Percentiles rank a stretch among this genome's conserved stretches.
Conservation (phyloP, 1,140 invertebrate genomes). For the Ephestia elutella region DNA sequence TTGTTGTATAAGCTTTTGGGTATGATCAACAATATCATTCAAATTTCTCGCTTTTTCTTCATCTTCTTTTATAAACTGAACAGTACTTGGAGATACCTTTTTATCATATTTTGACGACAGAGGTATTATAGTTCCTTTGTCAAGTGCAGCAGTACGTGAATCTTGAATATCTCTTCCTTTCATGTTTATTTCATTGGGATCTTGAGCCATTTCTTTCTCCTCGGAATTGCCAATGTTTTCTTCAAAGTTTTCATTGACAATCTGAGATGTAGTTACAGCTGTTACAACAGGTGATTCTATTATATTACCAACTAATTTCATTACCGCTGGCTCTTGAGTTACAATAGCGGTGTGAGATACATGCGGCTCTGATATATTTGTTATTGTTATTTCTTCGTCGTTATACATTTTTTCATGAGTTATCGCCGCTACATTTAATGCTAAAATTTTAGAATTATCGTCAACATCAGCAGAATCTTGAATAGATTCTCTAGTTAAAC, state of each 20-base stretch:
- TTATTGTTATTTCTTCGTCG: neutral
- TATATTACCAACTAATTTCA: neutral
- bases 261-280: neutral
- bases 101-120: neutral
- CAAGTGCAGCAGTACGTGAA: neutral
- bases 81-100: neutral
- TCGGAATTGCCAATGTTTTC: neutral
- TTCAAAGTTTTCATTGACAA: neutral
- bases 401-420: neutral
- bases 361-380: neutral
- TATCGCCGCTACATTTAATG: neutral
- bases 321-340: neutral
- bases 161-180: neutral
- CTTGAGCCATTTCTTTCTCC: neutral
- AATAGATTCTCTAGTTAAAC: neutral
- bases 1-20: constrained; percentile 76
- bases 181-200: neutral
- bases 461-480: neutral
- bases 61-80: constrained; percentile 9
- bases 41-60: constrained; percentile 67
- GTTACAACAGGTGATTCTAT: neutral
- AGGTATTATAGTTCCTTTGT: neutral
- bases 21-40: constrained; percentile 75
- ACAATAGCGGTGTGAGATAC: neutral
- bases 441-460: neutral